Base-by-base conservation (phyloP, 2,113 vertebrate species). In the Grantiella picta region DNA sequence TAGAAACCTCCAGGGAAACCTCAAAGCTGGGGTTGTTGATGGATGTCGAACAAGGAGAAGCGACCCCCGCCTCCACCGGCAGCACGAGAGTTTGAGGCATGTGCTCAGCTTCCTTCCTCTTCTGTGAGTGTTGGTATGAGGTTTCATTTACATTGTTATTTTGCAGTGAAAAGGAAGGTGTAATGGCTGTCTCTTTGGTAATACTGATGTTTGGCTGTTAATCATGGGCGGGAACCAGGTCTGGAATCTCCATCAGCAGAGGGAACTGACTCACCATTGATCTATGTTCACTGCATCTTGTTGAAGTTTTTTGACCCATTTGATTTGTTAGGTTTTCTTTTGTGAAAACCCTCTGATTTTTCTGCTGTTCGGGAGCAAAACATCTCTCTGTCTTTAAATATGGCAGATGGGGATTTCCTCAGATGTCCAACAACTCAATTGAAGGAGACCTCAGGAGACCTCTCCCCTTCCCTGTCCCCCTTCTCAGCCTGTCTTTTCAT, bases 401-500 rank as follows among this genome's bases (percentile, higher is more conserved):
- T 91, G 93, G 79, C 87, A 96, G 93, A 96, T 82, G 66, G 92
- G 88, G 63, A 84, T 95, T 89, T 95, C 83, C 90, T 95, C 73
- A 92, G 75, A 97, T 84, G 90, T 94, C 95, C 92, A 95, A 84
- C 84, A 71, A 85, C 88, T 97, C 94, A 95, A 47, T 81, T 78
- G 89, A 95, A 93, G 81, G 88, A 94, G 91, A 92, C 80, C 86
- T 93, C 60, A 49, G 78, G 90, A 95, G 92, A 94, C 83, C 84
- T 93, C 57, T 78, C 38, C 65, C 57, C 80, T 90, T 94, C 89
- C 56, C 65, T 77, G 91, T 88, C 92, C 95, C 87, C 77, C 84
- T 92, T 84, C 89, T 53, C 86, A 90, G 92, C 96, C 94, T 95
- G 93, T 68, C 87, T 93, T 95, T 97, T 96, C 91, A 90, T 96